These are phyloP conservation scores for Crematogaster levior DNA, from an alignment of 2,888 invertebrate species.

Conservation along the genomic window DNA sequence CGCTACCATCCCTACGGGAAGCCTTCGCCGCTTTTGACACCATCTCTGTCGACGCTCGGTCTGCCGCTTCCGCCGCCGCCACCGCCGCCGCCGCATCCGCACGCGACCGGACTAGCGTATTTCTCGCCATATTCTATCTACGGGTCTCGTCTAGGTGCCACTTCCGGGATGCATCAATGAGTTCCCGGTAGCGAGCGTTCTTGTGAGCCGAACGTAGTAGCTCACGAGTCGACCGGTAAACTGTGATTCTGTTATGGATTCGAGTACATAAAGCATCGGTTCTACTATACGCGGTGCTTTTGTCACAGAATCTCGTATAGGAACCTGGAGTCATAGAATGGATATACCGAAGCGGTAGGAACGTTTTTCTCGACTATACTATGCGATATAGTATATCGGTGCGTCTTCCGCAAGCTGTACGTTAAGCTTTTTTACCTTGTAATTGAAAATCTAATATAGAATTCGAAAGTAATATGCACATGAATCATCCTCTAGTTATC, in stretches of 20 bases:
- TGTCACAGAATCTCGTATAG: background rate
- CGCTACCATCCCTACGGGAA: conserved; percentile 97
- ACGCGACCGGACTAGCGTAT: conserved; percentile 89
- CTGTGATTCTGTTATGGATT: conserved; percentile 59
- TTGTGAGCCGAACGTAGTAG: conserved; percentile 14
- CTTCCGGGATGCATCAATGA: conserved; percentile 92
- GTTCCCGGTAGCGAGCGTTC: conserved; percentile 63
- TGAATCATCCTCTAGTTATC: background rate
- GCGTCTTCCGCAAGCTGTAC: conserved; percentile 34
- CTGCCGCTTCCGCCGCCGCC: conserved; percentile 90
- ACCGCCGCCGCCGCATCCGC: conserved; percentile 88
- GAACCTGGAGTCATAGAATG: conserved; percentile 1
- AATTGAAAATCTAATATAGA: background rate
- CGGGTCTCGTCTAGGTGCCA: conserved; percentile 92
- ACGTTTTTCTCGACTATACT: conserved; percentile 39
- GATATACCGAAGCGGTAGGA: conserved; percentile 27
- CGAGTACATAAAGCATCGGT: background rate
- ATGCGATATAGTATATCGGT: background rate
- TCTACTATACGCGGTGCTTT: background rate
- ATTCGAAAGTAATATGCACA: background rate
- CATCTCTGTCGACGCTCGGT: conserved; percentile 89
- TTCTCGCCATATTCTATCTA: conserved; percentile 96
- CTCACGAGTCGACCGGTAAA: conserved; percentile 48
- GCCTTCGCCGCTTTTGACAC: conserved; percentile 88
- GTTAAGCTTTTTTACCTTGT: conserved; percentile 18